phyloP scores from a whole-genome alignment of 2,797 vertebrate genomes.

The Falco concolor region DNA sequence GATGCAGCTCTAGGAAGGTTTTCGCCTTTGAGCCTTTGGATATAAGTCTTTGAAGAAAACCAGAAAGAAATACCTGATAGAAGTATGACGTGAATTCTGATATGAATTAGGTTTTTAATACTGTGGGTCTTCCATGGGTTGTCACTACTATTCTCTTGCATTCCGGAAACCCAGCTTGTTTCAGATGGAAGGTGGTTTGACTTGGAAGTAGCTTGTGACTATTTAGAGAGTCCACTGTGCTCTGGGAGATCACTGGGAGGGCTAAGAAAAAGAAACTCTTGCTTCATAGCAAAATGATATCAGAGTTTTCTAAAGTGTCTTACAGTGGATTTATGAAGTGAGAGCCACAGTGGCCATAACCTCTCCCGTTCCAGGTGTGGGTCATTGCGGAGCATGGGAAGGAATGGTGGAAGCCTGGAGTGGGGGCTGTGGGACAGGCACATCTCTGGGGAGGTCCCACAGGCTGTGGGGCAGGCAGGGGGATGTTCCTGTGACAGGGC shows the following conservation, averaged over 20 bases:
- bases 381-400: neutral
- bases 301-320: neutral
- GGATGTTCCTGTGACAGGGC: neutral
- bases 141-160: accelerated
- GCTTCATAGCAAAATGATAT: neutral
- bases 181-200: neutral
- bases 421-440: neutral
- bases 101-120: neutral
- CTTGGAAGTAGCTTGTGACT: neutral
- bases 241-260: neutral
- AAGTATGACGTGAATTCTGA: neutral
- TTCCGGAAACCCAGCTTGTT: neutral
- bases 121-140: neutral
- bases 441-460: neutral
- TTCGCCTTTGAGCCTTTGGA: neutral
- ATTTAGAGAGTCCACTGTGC: neutral
- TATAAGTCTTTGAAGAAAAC: neutral
- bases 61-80: neutral
- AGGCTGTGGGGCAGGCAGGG: neutral
- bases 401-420: neutral
- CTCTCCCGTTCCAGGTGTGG: neutral
- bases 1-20: neutral
- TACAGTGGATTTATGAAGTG: neutral
- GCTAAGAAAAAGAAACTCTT: neutral
- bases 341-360: neutral